These are phyloP conservation scores for Helarctos malayanus DNA, from an alignment of 2,797 vertebrate genomes.

Conservation along the genomic window DNA sequence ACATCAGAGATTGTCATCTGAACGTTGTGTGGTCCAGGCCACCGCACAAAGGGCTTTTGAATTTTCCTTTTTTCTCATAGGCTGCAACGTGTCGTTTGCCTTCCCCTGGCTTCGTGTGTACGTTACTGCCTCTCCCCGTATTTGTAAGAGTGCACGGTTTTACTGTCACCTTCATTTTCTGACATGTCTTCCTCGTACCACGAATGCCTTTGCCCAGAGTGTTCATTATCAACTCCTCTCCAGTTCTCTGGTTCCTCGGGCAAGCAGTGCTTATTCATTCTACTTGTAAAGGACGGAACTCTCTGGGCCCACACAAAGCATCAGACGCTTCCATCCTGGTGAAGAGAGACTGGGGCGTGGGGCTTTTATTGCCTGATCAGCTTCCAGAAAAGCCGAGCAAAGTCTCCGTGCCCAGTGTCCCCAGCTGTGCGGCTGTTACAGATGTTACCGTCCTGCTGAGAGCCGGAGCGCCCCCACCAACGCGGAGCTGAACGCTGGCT, in stretches of 20 bases:
- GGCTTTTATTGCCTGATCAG: constrained; percentile 68
- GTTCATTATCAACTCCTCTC: neutral
- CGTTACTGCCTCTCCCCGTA: neutral
- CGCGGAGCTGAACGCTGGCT: constrained; percentile 57
- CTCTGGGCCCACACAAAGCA: constrained; percentile 51
- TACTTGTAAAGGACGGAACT: neutral
- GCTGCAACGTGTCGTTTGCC: neutral
- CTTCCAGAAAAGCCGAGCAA: constrained; percentile 44
- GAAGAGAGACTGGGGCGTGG: constrained; percentile 62
- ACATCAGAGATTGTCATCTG: constrained; percentile 18
- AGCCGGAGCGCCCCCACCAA: neutral
- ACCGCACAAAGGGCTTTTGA: constrained; percentile 41
- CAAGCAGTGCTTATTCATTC: neutral
- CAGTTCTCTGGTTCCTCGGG: neutral
- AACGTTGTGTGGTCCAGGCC: neutral
- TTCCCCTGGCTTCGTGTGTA: neutral
- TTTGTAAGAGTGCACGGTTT: neutral
- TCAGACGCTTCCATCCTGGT: constrained; percentile 53
- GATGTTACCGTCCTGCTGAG: constrained; percentile 53
- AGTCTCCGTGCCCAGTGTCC: constrained; percentile 12
- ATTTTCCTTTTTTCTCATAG: constrained; percentile 39
- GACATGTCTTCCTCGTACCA: neutral
- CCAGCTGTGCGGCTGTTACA: constrained; percentile 30
- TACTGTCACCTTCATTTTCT: neutral
- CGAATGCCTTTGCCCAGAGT: neutral